Evolutionary conservation across 2,113 vertebrate genomes (phyloP).

Genomic region (Phylloscopus trochiloides): DNA sequence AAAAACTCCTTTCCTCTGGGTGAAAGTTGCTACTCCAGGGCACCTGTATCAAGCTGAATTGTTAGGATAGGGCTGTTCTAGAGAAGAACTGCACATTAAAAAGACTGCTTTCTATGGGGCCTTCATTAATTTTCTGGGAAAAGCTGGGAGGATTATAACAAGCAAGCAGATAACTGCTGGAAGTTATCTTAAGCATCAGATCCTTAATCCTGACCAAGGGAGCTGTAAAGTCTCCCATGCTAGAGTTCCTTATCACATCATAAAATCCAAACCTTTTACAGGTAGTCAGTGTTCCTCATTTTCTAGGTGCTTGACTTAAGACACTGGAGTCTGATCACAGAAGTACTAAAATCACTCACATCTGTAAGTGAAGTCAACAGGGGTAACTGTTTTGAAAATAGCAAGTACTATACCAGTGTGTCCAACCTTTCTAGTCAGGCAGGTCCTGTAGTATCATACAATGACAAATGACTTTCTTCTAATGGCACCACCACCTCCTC

Average conservation of each 20-base stretch:
- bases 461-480: not conserved
- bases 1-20: not conserved
- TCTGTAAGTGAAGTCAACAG: not conserved
- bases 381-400: not conserved
- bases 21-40: not conserved
- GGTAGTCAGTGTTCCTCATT: not conserved
- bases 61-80: not conserved
- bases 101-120: not conserved
- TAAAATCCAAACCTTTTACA: not conserved
- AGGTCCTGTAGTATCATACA: not conserved
- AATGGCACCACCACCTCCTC: not conserved
- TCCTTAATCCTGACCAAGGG: not conserved
- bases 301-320: not conserved
- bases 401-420: not conserved
- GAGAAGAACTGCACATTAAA: not conserved
- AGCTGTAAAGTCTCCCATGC: not conserved
- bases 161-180: not conserved
- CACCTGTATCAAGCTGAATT: not conserved
- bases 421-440: not conserved
- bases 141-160: not conserved
- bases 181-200: not conserved
- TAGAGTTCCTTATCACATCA: not conserved
- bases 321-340: not conserved
- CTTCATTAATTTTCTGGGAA: not conserved
- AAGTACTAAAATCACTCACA: not conserved